Evolutionary conservation across 2,113 vertebrate genomes (phyloP), one percentile per base, ranked within the genome.

Genomic region (Collichthys lucidus): DNA sequence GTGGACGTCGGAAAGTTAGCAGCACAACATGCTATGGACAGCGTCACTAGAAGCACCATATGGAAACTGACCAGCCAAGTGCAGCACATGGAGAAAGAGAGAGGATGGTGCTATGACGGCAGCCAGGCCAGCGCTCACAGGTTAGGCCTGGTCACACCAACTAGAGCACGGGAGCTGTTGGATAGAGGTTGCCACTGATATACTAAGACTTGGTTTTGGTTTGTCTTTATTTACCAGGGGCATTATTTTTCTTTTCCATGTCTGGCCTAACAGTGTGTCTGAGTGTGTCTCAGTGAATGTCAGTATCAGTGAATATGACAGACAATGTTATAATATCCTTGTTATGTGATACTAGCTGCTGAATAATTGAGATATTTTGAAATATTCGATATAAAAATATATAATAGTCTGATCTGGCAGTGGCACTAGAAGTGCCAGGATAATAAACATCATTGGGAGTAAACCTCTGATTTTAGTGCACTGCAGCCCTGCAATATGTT

Each of bases 141-240:
- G 63, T 31, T 0, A 64, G 70, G 86, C 42, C 72, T 7, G 40
- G 74, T 66, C 76, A 81, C 53, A 61, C 31, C 52, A 70, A 40
- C 29, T 10, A 24, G 59, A 79, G 59, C 66, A n/a, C 50, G 2
- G 73, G 83, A 77, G 75, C 62, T 61, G 47, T 11, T 9, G 50
- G 61, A 60, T 73, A 79, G 85, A 91, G 80, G 91, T 83, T 86
- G 88, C 82, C 87, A 88, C 83, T 60, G 82, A 77, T 14, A 35
- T 62, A 49, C 62, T 56, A 49, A 63, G 22, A 72, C 35, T 44
- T n/a, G 19, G 16, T 26, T 74, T 35, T 57, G 10, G 4, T 50
- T 56, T 5, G 11, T 31, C 6, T n/a, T 60, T 46, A 22, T 82
- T 65, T 11, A 42, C 46, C 46, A 40, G 17, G 16, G 17, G 35